A percentile compares a stretch with the other conserved stretches of the same genome.
Evolutionary conservation across 2,797 vertebrate species (phyloP).

Genomic region (Microtus obscurus): DNA sequence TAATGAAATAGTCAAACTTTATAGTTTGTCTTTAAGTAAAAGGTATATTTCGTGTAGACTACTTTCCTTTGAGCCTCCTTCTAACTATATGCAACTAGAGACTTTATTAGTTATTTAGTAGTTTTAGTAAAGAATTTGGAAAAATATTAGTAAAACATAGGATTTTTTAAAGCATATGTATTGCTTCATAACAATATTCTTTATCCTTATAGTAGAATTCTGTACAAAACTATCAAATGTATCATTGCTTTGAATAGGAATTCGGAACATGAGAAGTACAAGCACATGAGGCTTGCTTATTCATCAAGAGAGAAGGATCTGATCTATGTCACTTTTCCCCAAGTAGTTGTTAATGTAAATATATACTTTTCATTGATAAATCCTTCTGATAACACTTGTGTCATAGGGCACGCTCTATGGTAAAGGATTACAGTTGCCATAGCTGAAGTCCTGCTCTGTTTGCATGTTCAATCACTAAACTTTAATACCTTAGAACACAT

Average conservation of each 20-base stretch:
- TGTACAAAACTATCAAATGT: conserved; percentile 21
- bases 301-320: conserved; percentile 6
- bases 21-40: conserved; percentile 11
- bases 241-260: conserved; percentile 31
- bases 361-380: conserved; percentile 21
- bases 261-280: background rate
- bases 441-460: conserved; percentile 1
- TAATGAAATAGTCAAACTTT: conserved; percentile 65
- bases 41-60: conserved; percentile 22
- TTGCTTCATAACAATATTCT: conserved; percentile 68
- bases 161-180: conserved; percentile 55
- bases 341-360: conserved; percentile 20
- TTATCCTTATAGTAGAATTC: conserved; percentile 28
- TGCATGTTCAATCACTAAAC: background rate
- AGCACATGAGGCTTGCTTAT: background rate
- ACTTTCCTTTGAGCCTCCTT: conserved; percentile 56
- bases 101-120: conserved; percentile 10
- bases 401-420: background rate
- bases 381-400: background rate
- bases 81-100: conserved; percentile 28
- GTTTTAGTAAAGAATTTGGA: conserved; percentile 71
- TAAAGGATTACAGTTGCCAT: background rate
- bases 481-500: conserved; percentile 3
- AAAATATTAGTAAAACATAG: conserved; percentile 50
- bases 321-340: background rate